Evolutionary conservation across 2,888 invertebrate genomes (phyloP).

Genomic region (Criorhina ranunculi): DNA sequence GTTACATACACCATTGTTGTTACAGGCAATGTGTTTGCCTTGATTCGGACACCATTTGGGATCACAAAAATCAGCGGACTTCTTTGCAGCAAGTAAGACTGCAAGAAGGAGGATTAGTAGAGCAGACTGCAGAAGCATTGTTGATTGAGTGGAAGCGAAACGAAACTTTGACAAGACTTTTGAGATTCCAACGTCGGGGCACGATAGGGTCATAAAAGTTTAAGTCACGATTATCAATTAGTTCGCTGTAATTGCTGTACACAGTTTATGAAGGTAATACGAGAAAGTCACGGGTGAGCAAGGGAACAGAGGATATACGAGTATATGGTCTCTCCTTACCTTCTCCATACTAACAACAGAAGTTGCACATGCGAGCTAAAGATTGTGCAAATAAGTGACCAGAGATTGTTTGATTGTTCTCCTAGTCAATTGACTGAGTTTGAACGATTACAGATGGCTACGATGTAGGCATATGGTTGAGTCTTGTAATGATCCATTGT

Average conservation of each 20-base stretch:
- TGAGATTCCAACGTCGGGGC: background rate
- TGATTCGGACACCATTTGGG: constrained; percentile 56
- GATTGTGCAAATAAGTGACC: too few species aligned
- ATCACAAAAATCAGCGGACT: constrained; percentile 32
- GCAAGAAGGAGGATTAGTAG: background rate
- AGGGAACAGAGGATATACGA: too few species aligned
- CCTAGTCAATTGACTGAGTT: too few species aligned
- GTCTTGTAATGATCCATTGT: too few species aligned
- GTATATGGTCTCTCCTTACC: too few species aligned
- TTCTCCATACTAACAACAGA: too few species aligned
- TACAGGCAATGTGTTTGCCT: constrained; percentile 59
- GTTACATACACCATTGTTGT: constrained; percentile 47
- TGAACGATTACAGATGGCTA: too few species aligned
- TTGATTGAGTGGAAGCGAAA: background rate
- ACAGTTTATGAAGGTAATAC: background rate
- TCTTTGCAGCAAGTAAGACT: background rate
- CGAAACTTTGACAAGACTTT: background rate
- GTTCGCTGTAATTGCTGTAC: background rate
- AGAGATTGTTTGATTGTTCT: too few species aligned
- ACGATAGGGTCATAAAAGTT: background rate
- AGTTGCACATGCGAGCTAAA: too few species aligned
- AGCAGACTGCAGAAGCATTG: constrained; percentile 9
- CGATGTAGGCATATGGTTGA: too few species aligned
- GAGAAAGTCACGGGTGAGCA: background rate
- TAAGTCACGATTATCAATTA: constrained; percentile 6